phyloP scores from a whole-genome alignment of 2,797 vertebrate species.

The Aphelocoma californica region DNA sequence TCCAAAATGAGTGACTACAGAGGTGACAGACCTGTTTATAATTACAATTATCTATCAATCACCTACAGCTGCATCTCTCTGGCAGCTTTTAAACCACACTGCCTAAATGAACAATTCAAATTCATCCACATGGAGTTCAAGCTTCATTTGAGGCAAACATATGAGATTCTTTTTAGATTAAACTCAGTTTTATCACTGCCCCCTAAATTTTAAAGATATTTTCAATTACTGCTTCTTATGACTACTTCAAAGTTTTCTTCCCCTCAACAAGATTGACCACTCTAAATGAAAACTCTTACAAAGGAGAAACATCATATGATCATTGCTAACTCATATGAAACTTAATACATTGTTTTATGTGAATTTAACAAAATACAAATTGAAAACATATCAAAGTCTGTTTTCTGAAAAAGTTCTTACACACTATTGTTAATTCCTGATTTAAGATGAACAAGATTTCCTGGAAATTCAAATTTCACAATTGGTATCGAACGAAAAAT shows the following conservation, averaged over 20 bases:
- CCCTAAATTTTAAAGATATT: neutral
- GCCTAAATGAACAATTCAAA: neutral
- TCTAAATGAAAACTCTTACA: neutral
- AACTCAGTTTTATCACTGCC: neutral
- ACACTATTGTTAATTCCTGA: neutral
- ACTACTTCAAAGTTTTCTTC: neutral
- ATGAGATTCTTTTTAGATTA: neutral
- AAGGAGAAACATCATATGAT: neutral
- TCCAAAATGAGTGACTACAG: neutral
- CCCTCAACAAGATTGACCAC: neutral
- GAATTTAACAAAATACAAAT: neutral
- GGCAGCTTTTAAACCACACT: neutral
- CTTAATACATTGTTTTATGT: neutral
- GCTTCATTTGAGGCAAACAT: neutral
- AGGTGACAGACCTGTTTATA: neutral
- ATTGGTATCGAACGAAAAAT: neutral
- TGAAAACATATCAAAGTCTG: neutral
- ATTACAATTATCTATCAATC: neutral
- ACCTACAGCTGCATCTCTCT: neutral
- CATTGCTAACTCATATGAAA: neutral
- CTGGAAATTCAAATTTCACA: neutral
- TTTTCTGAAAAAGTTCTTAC: neutral
- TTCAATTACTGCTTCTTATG: neutral
- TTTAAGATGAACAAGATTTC: neutral
- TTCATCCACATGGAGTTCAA: neutral